Evolutionary conservation across 2,888 invertebrate genomes (phyloP), one percentile per base, ranked within the genome.

Genomic region (Ametastegia equiseti): DNA sequence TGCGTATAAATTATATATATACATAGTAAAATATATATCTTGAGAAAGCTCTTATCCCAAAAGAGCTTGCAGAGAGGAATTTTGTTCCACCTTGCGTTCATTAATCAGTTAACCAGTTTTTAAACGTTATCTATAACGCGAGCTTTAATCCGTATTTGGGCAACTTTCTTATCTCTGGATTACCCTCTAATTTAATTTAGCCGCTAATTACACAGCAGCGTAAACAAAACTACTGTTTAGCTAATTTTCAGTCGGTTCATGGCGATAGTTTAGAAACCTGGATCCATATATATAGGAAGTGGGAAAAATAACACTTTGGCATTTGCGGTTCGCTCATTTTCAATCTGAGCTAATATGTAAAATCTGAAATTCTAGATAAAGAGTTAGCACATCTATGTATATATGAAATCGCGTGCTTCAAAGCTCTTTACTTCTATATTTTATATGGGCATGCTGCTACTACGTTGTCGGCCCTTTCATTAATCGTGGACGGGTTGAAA

Each of bases 341-440:
- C 23, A 39, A 63, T 30, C 23, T 19, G 19, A 39, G 19, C 36
- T n/a, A 54, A 54, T 39, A n/a, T 23, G 39, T 36, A 67, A 39
- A 36, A 67, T 67, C 39, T 39, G 19, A 19, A 39, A 67, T 67
- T 67, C 65, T 36, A 23, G 19, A 67, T 67, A 39, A 67, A 67
- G 0, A 19, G 23, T 39, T 36, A 6, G 15, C 19, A 13, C 36
- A n/a, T n/a, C n/a, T n/a, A n/a, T n/a, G n/a, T n/a, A n/a, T n/a
- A n/a, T n/a, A n/a, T 39, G 7, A 9, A 39, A 67, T 67, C 9
- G 65, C 65, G 65, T 67, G 65, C 65, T 67, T 67, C 19, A 15
- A 23, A 19, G n/a, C 6, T 60, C 7, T 0, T 39, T 67, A 0
- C 13, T 60, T 15, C 11, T 0, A 13, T 1, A 9, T 60, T 27